Evolutionary conservation across 2,888 invertebrate genomes (phyloP).

Genomic region (Glaucopsyche alexis): DNA sequence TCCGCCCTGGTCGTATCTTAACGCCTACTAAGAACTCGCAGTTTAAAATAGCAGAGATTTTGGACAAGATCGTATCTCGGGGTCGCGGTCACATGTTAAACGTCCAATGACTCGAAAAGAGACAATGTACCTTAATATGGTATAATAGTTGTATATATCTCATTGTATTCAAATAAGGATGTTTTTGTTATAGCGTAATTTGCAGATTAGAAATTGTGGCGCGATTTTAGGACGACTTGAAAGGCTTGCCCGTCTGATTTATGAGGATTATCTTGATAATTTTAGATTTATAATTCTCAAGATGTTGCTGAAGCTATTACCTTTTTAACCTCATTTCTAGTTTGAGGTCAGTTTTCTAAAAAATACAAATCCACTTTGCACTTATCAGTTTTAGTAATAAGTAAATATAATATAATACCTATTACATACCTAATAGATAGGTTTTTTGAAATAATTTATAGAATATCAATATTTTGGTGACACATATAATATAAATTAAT

Average conservation of each 20-base stretch:
- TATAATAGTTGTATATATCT: background rate
- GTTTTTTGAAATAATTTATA: background rate
- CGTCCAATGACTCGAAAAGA: constrained; percentile 21
- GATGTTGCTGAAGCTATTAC: background rate
- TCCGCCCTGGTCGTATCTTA: constrained; percentile 13
- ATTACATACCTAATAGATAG: no score
- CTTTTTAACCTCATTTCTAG: background rate
- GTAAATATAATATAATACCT: no score
- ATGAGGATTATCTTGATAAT: background rate
- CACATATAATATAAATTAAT: no score
- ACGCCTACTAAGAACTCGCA: constrained; percentile 18
- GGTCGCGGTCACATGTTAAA: constrained; percentile 18
- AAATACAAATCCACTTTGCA: no score
- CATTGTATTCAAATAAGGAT: constrained; percentile 19
- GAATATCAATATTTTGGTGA: no score
- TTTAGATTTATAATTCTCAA: background rate
- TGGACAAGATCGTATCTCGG: constrained; percentile 23
- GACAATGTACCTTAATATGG: constrained; percentile 19
- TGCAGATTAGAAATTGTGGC: constrained; percentile 14
- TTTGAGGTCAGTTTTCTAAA: no score
- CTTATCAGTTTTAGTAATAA: no score
- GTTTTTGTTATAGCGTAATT: background rate
- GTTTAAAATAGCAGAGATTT: constrained; percentile 16
- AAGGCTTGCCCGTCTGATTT: constrained; percentile 8
- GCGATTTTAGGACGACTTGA: constrained; percentile 10